Evolutionary conservation across 2,113 vertebrate species (phyloP).

Genomic region (Ptilonorhynchus violaceus): DNA sequence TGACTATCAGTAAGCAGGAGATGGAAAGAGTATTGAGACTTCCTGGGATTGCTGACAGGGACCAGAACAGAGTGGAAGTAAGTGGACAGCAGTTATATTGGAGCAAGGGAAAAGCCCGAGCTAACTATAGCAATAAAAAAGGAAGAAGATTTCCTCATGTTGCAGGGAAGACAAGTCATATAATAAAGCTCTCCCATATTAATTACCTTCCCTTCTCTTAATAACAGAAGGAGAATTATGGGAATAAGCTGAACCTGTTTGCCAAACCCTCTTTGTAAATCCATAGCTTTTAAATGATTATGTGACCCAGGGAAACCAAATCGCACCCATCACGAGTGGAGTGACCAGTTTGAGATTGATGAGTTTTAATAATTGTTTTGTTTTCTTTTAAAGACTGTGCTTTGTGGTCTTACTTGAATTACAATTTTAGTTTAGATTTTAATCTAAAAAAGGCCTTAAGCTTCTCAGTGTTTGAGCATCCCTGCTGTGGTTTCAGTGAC

Average conservation of each 20-base stretch:
- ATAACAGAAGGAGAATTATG: background rate
- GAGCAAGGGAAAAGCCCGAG: background rate
- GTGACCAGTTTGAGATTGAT: background rate
- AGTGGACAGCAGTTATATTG: background rate
- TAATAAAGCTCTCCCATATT: background rate
- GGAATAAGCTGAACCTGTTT: background rate
- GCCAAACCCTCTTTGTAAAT: background rate
- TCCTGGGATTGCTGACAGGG: background rate
- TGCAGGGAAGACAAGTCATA: background rate
- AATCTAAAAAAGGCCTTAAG: slow-evolving; percentile 56
- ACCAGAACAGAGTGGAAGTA: background rate
- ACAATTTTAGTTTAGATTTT: slow-evolving; percentile 20
- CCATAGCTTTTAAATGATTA: background rate
- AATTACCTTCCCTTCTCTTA: background rate
- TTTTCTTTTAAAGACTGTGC: background rate
- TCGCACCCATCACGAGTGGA: background rate
- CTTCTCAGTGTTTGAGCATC: slow-evolving; percentile 39
- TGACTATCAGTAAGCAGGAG: background rate
- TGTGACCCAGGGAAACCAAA: slow-evolving; percentile 20
- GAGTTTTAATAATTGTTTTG: background rate
- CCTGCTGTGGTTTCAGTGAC: slow-evolving; percentile 23
- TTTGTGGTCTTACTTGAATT: slow-evolving; percentile 43
- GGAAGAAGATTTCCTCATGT: background rate
- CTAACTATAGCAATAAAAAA: background rate
- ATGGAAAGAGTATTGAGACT: background rate